phyloP scores from a whole-genome alignment of 2,797 vertebrate genomes.

The Rhynchotus rufescens region DNA sequence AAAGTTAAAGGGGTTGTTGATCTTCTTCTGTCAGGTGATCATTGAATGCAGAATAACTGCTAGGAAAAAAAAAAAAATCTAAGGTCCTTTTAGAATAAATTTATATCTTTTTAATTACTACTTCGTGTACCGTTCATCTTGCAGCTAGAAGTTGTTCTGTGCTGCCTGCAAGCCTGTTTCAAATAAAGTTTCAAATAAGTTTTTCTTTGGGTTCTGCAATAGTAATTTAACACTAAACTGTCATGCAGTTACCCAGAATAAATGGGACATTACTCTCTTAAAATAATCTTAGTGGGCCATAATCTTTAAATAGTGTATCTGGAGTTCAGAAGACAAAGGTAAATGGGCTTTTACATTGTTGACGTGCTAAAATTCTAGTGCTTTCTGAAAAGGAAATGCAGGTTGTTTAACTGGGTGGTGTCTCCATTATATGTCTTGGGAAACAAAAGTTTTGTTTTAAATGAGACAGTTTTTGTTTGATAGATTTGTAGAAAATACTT shows the following conservation, averaged over 20 bases:
- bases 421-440: neutral
- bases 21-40: neutral
- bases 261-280: neutral
- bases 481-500: neutral
- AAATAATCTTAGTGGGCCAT: neutral
- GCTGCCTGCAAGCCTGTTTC: neutral
- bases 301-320: rapidly evolving
- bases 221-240: neutral
- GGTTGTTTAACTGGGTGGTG: neutral
- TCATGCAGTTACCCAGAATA: rapidly evolving
- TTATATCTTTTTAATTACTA: neutral
- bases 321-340: neutral
- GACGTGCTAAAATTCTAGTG: neutral
- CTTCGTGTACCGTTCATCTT: rapidly evolving
- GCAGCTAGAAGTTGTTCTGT: neutral
- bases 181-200: neutral
- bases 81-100: neutral
- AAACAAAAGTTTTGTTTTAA: rapidly evolving
- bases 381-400: neutral
- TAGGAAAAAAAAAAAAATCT: neutral
- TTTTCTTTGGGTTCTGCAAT: neutral
- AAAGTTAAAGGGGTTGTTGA: rapidly evolving
- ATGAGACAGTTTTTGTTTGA: rapidly evolving
- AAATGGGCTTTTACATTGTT: neutral
- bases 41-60: neutral